phyloP scores from a whole-genome alignment of 2,113 vertebrate genomes.

The Phrynosoma platyrhinos region DNA sequence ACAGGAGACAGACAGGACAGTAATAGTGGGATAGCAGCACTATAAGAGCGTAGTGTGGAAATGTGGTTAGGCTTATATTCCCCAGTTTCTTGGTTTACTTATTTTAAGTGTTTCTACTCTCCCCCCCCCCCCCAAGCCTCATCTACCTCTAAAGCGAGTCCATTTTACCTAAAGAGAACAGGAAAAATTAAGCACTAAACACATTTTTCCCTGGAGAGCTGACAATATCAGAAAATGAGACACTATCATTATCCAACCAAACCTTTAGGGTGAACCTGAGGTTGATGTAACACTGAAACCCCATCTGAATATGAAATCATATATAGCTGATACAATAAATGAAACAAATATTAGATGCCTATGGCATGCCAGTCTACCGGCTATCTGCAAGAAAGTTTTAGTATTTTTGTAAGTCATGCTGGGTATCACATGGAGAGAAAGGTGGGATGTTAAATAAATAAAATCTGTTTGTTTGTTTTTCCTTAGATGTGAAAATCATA shows the following conservation, averaged over 20 bases:
- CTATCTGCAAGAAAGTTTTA: too few species aligned
- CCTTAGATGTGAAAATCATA: background rate
- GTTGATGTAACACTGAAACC: background rate
- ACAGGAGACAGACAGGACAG: too few species aligned
- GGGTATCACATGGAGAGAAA: too few species aligned
- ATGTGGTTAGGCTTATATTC: background rate
- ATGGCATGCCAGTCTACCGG: too few species aligned
- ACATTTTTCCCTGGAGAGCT: conserved; percentile 1
- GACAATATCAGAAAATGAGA: conserved; percentile 23
- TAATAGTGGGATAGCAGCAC: too few species aligned
- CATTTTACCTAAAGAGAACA: conserved; percentile 28
- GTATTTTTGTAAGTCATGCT: too few species aligned
- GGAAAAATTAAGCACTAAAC: conserved; percentile 36
- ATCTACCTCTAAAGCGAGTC: conserved; percentile 38
- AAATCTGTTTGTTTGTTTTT: too few species aligned
- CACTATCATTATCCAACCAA: background rate
- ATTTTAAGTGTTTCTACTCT: conserved; percentile 34
- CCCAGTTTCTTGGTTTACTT: conserved; percentile 45
- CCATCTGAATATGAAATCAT: background rate
- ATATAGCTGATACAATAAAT: too few species aligned
- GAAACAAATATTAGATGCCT: too few species aligned
- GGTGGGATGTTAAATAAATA: too few species aligned
- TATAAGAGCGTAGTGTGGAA: too few species aligned
- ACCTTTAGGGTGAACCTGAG: background rate
- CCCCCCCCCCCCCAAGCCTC: background rate